phyloP scores from a whole-genome alignment of 2,797 vertebrate species.

The Rallus crepitans region DNA sequence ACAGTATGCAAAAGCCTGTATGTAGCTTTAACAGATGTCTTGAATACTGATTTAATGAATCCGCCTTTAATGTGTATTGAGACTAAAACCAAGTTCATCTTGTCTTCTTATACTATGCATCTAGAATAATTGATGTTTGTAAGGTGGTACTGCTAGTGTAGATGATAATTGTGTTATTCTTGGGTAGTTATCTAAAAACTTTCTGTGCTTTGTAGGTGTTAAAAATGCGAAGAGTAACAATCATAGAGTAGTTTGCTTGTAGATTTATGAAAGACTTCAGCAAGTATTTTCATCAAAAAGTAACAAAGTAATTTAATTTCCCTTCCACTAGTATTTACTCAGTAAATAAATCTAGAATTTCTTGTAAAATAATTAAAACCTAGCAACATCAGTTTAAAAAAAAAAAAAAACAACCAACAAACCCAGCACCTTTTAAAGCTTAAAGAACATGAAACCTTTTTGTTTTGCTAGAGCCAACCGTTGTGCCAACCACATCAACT shows the following conservation, averaged over 20 bases:
- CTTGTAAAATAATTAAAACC: not conserved
- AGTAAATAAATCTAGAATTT: not conserved
- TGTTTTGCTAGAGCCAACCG: slow-evolving; percentile 86
- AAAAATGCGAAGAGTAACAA: not conserved
- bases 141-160: not conserved
- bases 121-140: not conserved
- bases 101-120: not conserved
- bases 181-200: not conserved
- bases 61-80: not conserved
- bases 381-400: not conserved
- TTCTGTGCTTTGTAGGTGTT: not conserved
- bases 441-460: not conserved
- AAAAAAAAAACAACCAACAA: too few species aligned
- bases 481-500: slow-evolving; percentile 93
- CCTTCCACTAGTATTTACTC: not conserved
- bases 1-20: not conserved
- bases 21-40: not conserved
- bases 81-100: not conserved
- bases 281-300: not conserved
- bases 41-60: not conserved
- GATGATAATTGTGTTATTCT: not conserved
- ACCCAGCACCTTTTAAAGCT: not conserved
- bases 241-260: not conserved
- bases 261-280: not conserved
- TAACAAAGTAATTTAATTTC: not conserved